Evolutionary conservation across 2,888 invertebrate species (phyloP).

Genomic region (Hemaris fuciformis): DNA sequence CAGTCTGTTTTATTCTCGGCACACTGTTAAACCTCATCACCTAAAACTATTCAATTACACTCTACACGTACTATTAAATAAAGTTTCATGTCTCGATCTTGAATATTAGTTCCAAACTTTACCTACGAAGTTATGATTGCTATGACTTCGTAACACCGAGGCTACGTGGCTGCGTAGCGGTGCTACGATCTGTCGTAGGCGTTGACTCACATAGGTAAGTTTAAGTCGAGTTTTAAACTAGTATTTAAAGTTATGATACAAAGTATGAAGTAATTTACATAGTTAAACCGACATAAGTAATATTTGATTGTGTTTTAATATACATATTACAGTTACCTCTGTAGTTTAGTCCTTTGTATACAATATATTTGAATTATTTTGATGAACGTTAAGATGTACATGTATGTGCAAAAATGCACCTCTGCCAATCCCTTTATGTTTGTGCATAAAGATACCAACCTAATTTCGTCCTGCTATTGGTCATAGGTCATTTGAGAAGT

Average conservation of each 20-base stretch:
- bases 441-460: too few species aligned
- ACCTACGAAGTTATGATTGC: slow-evolving; percentile 4
- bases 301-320: neutral
- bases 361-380: too few species aligned
- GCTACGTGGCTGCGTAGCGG: neutral
- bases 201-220: too few species aligned
- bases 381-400: too few species aligned
- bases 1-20: too few species aligned
- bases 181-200: neutral
- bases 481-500: too few species aligned
- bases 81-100: neutral
- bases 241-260: neutral
- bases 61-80: neutral
- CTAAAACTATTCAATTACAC: neutral
- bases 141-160: neutral
- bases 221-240: neutral
- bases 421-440: too few species aligned
- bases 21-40: too few species aligned
- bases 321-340: neutral
- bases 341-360: too few species aligned
- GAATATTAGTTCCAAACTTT: neutral
- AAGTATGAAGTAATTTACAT: neutral
- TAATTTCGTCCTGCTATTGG: too few species aligned
- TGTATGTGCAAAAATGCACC: too few species aligned
- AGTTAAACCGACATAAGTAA: neutral